These are phyloP conservation scores for Pogonomyrmex californicus DNA, from an alignment of 1,140 invertebrate species.

Conservation along the genomic window DNA sequence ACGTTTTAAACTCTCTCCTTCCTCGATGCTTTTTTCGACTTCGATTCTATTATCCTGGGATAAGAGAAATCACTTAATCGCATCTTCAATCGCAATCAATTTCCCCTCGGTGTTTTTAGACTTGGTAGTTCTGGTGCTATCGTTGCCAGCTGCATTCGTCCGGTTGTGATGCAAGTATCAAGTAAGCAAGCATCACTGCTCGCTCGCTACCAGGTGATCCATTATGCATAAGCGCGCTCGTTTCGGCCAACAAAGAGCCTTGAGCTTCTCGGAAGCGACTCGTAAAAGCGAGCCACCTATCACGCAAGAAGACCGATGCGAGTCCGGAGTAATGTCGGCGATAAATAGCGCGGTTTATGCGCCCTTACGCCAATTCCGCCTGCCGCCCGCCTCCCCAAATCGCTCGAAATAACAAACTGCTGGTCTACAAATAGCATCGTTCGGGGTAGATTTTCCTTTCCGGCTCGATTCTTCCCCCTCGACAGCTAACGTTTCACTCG, in stretches of 20 bases:
- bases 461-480: not conserved
- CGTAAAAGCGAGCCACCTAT: slow-evolving; percentile 49
- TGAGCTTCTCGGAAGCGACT: slow-evolving; percentile 38
- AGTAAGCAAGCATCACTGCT: slow-evolving; percentile 53
- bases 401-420: slow-evolving; percentile 22
- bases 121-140: not conserved
- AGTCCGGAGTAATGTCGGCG: slow-evolving; percentile 40
- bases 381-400: not conserved
- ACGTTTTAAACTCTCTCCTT: not conserved
- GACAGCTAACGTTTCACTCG: slow-evolving; percentile 20
- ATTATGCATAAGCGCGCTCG: slow-evolving; percentile 60
- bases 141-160: slow-evolving; percentile 2
- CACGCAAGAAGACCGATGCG: slow-evolving; percentile 60
- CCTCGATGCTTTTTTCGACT: not conserved
- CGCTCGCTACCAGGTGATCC: slow-evolving; percentile 34
- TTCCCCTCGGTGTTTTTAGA: not conserved
- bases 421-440: not conserved
- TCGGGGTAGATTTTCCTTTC: not conserved
- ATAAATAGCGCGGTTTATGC: slow-evolving; percentile 60
- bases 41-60: not conserved
- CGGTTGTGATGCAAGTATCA: slow-evolving; percentile 33
- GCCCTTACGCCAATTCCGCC: slow-evolving; percentile 47
- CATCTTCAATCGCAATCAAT: not conserved
- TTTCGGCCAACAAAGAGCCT: slow-evolving; percentile 57
- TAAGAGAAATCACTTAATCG: not conserved